Evolutionary conservation across 2,888 invertebrate genomes (phyloP), one percentile per base, ranked within the genome.

Genomic region (Pristionchus arcanus): DNA sequence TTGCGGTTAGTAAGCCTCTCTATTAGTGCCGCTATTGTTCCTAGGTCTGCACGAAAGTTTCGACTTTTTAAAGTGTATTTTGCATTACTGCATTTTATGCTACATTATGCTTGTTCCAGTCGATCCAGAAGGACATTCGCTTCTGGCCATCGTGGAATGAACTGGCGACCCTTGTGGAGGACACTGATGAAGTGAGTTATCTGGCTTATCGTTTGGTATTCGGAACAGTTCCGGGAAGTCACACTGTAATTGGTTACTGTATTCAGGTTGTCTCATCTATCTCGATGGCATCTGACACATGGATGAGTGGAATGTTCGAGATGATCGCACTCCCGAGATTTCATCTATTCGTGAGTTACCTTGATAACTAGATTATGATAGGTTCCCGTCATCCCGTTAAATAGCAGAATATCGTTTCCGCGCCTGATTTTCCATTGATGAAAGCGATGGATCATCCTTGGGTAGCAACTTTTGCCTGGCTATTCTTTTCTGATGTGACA

Each of bases 71-170:
- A 49, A 49, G 3, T 3, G 42, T 13, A 49, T 49, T 49, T n/a
- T 49, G 13, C 42, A 11, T 1, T 49, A 7, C 42, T 0, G 42
- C 13, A 49, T 49, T 49, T 49, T 49, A 7, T 7, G 11, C 4
- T 31, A 28, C 16, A 15, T 71, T 34, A 71, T 19, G 5, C 31
- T 55, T 34, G 21, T 53, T 88, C 19, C 55, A 88, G 87, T 74
- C 81, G 15, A 89, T 89, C 89, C 59, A 83, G 55, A 49, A 31
- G 37, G 83, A 89, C 49, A 31, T 31, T 31, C 97, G 97, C 94
- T 96, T 98, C 91, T 99, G 99, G 99, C 97, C 98, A 74, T 97
- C 98, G 0, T 99, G 99, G 98, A 96, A 97, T 63, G 98, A 98
- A 95, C 96, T 99, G 25, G 97, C 98, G 0, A 97, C 97, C 16